Evolutionary conservation across 2,797 vertebrate species (phyloP), one percentile per base, ranked within the genome.

Genomic region (Zalophus californianus): DNA sequence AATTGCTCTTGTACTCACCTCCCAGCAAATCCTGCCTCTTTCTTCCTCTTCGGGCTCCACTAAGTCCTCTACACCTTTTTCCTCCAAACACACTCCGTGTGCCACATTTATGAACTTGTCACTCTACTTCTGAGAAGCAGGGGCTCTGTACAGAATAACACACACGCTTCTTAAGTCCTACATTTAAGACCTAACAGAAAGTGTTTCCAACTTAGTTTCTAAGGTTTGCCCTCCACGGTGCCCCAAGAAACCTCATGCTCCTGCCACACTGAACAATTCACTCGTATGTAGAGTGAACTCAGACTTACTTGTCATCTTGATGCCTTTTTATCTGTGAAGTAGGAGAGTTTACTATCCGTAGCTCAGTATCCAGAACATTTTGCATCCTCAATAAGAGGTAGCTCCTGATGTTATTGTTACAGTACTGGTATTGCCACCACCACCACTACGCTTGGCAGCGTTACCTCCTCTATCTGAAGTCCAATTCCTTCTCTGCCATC

Each of bases 181-280:
- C 8, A 15, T 38, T 72, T 38, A 21, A 95, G 35, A 38, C 7
- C 60, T 20, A 35, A 21, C 16, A 80, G 54, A 48, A 54, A 62
- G 5, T 52, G 15, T 27, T 73, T 44, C 20, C 56, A 56, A 73
- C 48, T 80, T 86, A 62, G 3, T 64, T 80, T 79, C 54, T 79
- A 56, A 56, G 58, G 8, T 29, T 64, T 50, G 54, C 1, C 21
- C 9, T n/a, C 75, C 7, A n/a, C 4, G 1, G 32, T 38, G 29
- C 23, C 5, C n/a, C 8, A 2, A n/a, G 20, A n/a, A 27, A 38
- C 13, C 21, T 48, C n/a, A 6, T 1, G 21, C 23, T 44, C 4
- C 64, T 18, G 15, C 12, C 6, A 3, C 29, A 23, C 8, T 35
- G 38, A 79, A n/a, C n/a, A 60, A 29, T 21, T 80, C 44, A 18